Percentiles rank a stretch among this genome's conserved stretches.
Conservation (phyloP, 2,797 vertebrate genomes). For the Micromesistius poutassou region DNA sequence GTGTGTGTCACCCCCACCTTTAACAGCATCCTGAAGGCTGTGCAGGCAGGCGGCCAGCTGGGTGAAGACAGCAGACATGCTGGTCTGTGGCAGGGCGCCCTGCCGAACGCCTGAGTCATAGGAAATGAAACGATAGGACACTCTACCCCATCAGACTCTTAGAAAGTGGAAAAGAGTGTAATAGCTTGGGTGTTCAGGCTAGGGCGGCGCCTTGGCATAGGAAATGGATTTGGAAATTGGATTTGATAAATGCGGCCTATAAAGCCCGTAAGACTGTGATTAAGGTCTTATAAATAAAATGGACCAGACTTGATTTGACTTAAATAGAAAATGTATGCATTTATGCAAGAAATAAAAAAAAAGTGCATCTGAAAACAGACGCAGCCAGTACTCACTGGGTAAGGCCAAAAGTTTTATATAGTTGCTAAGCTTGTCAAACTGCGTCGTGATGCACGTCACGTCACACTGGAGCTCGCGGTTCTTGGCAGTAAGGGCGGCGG, state of each 20-base stretch:
- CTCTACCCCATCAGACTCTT: not conserved
- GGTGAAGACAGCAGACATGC: constrained; percentile 85
- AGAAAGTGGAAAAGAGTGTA: not conserved
- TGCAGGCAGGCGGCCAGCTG: constrained; percentile 86
- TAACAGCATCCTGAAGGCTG: constrained; percentile 84
- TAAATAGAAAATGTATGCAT: not conserved
- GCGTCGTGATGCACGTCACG: constrained; percentile 81
- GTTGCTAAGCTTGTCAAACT: constrained; percentile 89
- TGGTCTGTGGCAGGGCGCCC: constrained; percentile 84
- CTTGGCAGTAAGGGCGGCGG: constrained; percentile 78
- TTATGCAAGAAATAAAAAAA: not conserved
- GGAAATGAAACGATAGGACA: not conserved
- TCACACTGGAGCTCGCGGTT: constrained; percentile 87
- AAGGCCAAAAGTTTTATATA: constrained; percentile 86
- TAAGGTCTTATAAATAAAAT: no score
- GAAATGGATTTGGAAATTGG: not conserved
- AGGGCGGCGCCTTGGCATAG: not conserved
- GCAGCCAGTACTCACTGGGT: constrained; percentile 81
- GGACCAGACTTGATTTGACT: no score
- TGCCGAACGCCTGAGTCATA: constrained; percentile 80
- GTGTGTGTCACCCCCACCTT: constrained; percentile 74
- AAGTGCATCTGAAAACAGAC: not conserved
- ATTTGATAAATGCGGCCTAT: not conserved
- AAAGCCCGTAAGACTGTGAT: no score
- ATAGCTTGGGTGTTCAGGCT: not conserved